Evolutionary conservation across 2,888 invertebrate species (phyloP).

Genomic region (Chaetogeoica ovagalla): DNA sequence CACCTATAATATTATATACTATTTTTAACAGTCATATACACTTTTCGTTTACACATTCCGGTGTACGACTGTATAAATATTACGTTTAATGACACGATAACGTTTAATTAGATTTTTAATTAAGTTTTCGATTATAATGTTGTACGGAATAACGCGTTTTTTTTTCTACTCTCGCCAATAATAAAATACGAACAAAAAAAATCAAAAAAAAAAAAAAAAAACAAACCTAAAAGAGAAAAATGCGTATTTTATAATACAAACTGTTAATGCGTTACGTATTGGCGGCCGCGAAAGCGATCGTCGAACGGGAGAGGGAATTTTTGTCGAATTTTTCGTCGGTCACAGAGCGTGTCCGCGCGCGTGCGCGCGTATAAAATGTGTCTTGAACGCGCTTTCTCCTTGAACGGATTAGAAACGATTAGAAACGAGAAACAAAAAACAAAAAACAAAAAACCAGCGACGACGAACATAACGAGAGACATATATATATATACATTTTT

Average conservation of each 20-base stretch:
- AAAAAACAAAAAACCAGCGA: no score
- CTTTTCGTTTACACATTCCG: neutral
- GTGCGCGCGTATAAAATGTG: no score
- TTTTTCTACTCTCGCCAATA: neutral
- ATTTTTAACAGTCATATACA: neutral
- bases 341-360: neutral
- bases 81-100: neutral
- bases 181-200: conserved; percentile 13
- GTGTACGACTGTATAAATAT: neutral
- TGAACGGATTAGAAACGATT: conserved; percentile 7
- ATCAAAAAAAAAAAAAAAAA: conserved; percentile 11
- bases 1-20: neutral
- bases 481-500: neutral
- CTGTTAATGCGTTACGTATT: no score
- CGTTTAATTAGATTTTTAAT: conserved; percentile 38
- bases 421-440: conserved; percentile 10
- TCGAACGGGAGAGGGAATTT: neutral
- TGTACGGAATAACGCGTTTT: neutral
- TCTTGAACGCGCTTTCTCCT: conserved; percentile 1
- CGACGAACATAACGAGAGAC: conserved; percentile 8
- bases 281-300: neutral
- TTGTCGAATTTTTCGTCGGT: neutral
- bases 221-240: neutral
- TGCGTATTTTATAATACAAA: neutral
- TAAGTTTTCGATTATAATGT: conserved; percentile 28